Conservation (phyloP, 2,113 vertebrate species). For the Cryptomyrus ogoouensis region DNA sequence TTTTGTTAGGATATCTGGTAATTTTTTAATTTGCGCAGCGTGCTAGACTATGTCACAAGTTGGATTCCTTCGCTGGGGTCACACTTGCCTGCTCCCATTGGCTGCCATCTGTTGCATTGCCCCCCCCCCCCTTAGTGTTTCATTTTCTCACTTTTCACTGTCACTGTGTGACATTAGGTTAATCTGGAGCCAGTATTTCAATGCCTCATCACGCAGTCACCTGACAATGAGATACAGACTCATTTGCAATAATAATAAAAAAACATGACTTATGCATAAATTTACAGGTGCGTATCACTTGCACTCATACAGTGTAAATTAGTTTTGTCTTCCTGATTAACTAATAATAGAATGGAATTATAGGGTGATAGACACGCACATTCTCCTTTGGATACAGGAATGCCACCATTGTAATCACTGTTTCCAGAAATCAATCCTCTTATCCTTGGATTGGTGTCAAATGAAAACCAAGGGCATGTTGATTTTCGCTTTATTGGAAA, state of each 20-base stretch:
- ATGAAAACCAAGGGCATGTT: constrained; percentile 14
- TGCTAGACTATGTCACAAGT: neutral
- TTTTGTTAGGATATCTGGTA: neutral
- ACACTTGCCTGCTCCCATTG: neutral
- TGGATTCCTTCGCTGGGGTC: neutral
- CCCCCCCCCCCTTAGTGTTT: neutral
- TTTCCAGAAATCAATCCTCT: constrained; percentile 11
- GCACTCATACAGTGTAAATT: constrained; percentile 9
- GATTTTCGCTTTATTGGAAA: neutral
- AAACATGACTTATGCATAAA: neutral
- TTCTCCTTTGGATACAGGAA: neutral
- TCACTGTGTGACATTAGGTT: neutral
- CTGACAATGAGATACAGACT: neutral
- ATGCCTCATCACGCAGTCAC: neutral
- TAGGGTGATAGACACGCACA: neutral
- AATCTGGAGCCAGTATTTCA: neutral
- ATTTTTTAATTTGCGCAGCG: neutral
- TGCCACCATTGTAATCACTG: neutral
- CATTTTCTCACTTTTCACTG: neutral
- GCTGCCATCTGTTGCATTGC: neutral
- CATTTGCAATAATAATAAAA: constrained; percentile 4
- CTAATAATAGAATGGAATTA: neutral
- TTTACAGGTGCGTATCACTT: neutral
- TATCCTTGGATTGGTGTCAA: constrained; percentile 7
- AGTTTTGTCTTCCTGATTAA: constrained; percentile 11